Evolutionary conservation across 2,888 invertebrate genomes (phyloP), one percentile per base, ranked within the genome.

Genomic region (Yponomeuta plumbellus): DNA sequence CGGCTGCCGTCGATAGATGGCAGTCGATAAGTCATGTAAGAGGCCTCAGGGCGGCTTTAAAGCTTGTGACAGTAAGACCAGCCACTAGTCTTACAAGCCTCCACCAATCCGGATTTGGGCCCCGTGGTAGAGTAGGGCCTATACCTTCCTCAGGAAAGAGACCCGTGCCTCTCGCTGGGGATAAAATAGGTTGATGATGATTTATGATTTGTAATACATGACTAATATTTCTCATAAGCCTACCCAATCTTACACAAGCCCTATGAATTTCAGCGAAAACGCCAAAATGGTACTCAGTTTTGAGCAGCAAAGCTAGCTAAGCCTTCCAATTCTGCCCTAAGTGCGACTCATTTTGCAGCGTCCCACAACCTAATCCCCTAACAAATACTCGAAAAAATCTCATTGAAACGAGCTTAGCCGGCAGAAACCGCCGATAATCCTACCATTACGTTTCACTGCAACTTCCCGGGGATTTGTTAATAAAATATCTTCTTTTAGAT

Each of bases 381-480:
- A 52, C 44, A 52, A 44, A 52, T 52, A 52, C 44, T 52, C 44
- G 44, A 52, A 52, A 34, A 52, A 52, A 52, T 52, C 44, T 52
- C 44, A 52, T 52, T 52, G 44, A 52, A 52, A 52, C 44, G 44
- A 17, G 44, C 44, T 52, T 52, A 52, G 44, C 1, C 44, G 17
- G 44, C 17, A 8, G 13, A 52, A 34, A 52, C 44, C 44, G 13
- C 5, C 44, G 44, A 52, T 52, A 52, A 52, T 52, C 44, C 44
- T 13, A 52, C 44, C 44, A 52, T 52, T 52, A 52, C 44, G 44
- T 52, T 52, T 52, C 44, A 52, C 44, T 52, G 44, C 44, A 52
- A 52, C 44, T 52, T 52, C 44, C 44, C 2, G 17, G 44, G 44
- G 17, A 52, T 52, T 52, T 52, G 13, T 52, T 52, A 6, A 52